phyloP scores from a whole-genome alignment of 1,140 invertebrate genomes.

The Drosophila nigrodunni region DNA sequence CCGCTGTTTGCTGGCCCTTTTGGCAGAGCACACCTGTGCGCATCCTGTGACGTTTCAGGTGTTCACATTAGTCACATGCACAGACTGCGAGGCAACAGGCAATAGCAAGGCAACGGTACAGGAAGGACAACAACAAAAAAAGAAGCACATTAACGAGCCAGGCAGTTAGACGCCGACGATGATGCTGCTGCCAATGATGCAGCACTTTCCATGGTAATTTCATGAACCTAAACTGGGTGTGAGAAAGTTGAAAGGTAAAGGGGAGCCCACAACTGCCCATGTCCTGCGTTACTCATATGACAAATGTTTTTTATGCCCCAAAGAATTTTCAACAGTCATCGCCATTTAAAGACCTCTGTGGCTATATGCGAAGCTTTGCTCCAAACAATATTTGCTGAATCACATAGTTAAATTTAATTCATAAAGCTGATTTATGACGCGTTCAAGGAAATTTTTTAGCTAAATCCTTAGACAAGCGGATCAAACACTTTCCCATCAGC shows the following conservation, averaged over 20 bases:
- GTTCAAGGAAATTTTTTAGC: not conserved
- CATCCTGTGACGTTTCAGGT: conserved; percentile 77
- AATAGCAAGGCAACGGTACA: conserved; percentile 45
- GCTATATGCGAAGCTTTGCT: conserved; percentile 27
- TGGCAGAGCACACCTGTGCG: conserved; percentile 65
- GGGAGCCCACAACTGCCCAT: conserved; percentile 8
- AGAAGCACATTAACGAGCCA: conserved; percentile 78
- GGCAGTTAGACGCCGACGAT: conserved; percentile 69
- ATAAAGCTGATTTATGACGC: conserved; percentile 47
- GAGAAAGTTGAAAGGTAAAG: not conserved
- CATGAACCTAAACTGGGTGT: conserved; percentile 6
- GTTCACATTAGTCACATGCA: conserved; percentile 78
- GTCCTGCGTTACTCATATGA: conserved; percentile 48
- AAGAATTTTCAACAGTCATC: conserved; percentile 62
- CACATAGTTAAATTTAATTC: conserved; percentile 43
- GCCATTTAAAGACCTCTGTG: conserved; percentile 70
- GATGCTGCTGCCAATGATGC: conserved; percentile 51
- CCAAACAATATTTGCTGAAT: conserved; percentile 54
- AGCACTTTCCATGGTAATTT: conserved; percentile 76
- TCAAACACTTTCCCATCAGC: not conserved
- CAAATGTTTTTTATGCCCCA: conserved; percentile 66
- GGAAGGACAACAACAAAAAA: conserved; percentile 39
- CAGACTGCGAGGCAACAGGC: conserved; percentile 29
- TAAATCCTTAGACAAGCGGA: conserved; percentile 3
- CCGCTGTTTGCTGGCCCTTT: conserved; percentile 22